Conservation (phyloP, 2,797 vertebrate species). For the Orientallactaga sibirica region DNA sequence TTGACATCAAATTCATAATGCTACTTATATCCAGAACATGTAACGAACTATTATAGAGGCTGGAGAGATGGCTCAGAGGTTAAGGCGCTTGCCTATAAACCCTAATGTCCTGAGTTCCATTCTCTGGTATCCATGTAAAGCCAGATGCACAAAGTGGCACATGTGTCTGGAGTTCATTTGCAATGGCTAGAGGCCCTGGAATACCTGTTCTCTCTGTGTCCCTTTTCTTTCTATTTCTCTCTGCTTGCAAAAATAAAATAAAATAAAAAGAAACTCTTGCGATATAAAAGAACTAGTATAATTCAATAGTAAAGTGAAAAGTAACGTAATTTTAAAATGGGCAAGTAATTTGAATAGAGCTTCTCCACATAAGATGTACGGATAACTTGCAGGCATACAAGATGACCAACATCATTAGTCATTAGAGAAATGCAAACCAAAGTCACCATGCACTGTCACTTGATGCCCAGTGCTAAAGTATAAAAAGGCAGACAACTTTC, state of each 20-base stretch:
- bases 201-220: too few relatives aligned
- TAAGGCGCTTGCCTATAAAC: too few relatives aligned
- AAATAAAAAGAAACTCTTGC: too few relatives aligned
- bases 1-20: too few relatives aligned
- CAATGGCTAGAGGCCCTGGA: too few relatives aligned
- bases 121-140: too few relatives aligned
- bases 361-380: neutral
- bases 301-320: neutral
- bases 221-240: too few relatives aligned
- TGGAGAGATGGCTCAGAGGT: too few relatives aligned
- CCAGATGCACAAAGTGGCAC: too few relatives aligned
- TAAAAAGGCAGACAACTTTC: conserved; percentile 1
- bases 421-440: conserved; percentile 39
- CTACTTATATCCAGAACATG: neutral
- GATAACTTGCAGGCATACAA: neutral
- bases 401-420: neutral
- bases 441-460: neutral
- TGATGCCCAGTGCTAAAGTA: neutral
- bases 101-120: too few relatives aligned
- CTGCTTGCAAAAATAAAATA: too few relatives aligned
- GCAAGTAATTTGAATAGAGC: neutral
- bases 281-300: neutral
- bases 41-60: neutral
- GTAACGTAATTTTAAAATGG: conserved; percentile 2
- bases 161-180: too few relatives aligned